phyloP scores from a whole-genome alignment of 2,113 vertebrate genomes.

The Alces alces region DNA sequence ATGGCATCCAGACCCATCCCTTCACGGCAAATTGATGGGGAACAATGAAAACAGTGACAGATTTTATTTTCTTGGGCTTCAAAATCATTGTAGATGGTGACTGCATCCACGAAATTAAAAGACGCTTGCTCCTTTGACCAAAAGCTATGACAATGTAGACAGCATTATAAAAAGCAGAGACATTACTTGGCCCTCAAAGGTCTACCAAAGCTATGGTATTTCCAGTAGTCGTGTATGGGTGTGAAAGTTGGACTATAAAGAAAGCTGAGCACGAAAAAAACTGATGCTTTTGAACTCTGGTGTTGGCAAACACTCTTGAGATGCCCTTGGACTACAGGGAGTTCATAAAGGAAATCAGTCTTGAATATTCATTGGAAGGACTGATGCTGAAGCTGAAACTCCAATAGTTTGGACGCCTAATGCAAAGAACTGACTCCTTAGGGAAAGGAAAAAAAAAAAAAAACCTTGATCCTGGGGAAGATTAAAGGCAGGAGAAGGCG shows the following conservation, averaged over 20 bases:
- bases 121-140: rapidly evolving
- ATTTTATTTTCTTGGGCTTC: background rate
- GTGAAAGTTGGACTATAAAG: background rate
- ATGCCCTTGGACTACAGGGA: background rate
- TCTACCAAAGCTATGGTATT: background rate
- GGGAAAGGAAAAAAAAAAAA: no score
- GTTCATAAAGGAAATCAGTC: background rate
- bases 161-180: background rate
- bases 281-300: background rate
- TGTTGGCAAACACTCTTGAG: background rate
- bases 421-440: background rate
- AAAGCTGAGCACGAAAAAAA: background rate
- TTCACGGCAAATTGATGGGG: background rate
- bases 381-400: background rate
- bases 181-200: background rate
- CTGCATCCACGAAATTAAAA: background rate
- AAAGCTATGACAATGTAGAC: background rate
- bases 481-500: background rate
- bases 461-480: background rate
- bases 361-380: background rate
- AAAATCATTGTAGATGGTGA: background rate
- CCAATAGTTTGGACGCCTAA: background rate
- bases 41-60: background rate
- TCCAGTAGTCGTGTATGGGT: background rate
- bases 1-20: background rate